These are phyloP conservation scores for Globodera rostochiensis DNA, from an alignment of 1,140 invertebrate species.

Conservation along the genomic window DNA sequence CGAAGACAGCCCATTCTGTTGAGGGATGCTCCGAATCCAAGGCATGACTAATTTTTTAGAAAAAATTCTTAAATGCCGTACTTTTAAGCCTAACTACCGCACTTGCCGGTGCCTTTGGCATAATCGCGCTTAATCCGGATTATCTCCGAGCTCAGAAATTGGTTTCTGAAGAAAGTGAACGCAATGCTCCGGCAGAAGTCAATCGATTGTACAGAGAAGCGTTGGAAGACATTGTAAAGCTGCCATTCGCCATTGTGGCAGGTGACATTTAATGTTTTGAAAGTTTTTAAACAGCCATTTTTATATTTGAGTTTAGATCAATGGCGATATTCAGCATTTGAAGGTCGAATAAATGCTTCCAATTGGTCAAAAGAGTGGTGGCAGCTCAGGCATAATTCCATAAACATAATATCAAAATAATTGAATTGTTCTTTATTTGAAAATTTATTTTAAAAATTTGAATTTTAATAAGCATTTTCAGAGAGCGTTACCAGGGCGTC, in stretches of 20 bases:
- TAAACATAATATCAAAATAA: too few relatives aligned
- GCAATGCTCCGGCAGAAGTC: constrained; percentile 28
- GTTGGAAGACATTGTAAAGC: constrained; percentile 42
- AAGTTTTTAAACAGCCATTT: not conserved
- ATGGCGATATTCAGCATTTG: constrained; percentile 48
- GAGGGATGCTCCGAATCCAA: constrained; percentile 54
- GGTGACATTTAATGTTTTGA: not conserved
- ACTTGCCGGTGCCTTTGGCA: constrained; percentile 44
- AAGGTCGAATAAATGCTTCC: constrained; percentile 30
- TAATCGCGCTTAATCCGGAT: constrained; percentile 46
- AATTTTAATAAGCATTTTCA: constrained; percentile 16
- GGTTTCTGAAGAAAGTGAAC: constrained; percentile 24
- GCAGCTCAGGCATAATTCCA: constrained; percentile 33
- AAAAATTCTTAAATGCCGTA: constrained; percentile 1
- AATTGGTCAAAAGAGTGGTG: constrained; percentile 53
- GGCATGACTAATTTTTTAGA: not conserved
- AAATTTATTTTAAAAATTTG: not conserved
- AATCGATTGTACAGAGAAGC: constrained; percentile 51
- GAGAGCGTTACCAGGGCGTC: constrained; percentile 51
- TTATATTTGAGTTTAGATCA: constrained; percentile 36
- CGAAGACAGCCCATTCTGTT: constrained; percentile 47
- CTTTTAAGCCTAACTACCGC: constrained; percentile 31
- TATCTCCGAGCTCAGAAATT: constrained; percentile 49
- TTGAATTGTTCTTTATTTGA: not conserved
- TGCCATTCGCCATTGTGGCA: constrained; percentile 48